Conservation (phyloP, 1,140 invertebrate species). For the Planococcus citri region DNA sequence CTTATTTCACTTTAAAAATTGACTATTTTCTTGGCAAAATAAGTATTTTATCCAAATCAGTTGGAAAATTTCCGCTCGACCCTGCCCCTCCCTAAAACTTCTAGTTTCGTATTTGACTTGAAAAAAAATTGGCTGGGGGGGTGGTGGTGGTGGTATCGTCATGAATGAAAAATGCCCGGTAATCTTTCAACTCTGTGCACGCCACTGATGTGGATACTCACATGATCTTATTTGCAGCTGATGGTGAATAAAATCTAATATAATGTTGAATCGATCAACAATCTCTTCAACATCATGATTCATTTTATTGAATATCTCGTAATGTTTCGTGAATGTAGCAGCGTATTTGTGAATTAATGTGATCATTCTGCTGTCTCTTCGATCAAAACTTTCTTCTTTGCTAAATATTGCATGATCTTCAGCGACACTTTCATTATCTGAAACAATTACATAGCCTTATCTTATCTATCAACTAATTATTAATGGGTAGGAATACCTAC, state of each 20-base stretch:
- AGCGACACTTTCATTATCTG: background rate
- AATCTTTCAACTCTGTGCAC: no score
- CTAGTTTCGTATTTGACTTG: no score
- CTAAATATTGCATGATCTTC: background rate
- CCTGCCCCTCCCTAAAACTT: no score
- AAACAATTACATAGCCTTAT: background rate
- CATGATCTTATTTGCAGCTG: background rate
- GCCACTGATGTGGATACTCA: background rate
- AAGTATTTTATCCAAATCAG: no score
- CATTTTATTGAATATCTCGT: background rate
- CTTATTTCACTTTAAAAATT: no score
- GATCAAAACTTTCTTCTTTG: background rate
- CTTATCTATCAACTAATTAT: no score
- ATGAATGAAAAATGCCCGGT: no score
- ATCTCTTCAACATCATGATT: slow-evolving; percentile 12
- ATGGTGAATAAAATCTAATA: slow-evolving; percentile 13
- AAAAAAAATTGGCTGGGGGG: no score
- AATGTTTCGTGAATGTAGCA: slow-evolving; percentile 1
- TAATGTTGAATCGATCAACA: background rate
- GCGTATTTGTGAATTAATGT: slow-evolving; percentile 9
- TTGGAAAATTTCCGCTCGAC: no score
- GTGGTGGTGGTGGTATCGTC: no score
- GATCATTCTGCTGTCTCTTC: background rate
- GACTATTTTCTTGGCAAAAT: no score
- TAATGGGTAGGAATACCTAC: no score